phyloP scores from a whole-genome alignment of 1,140 invertebrate genomes.

The Drosophila willistoni region DNA sequence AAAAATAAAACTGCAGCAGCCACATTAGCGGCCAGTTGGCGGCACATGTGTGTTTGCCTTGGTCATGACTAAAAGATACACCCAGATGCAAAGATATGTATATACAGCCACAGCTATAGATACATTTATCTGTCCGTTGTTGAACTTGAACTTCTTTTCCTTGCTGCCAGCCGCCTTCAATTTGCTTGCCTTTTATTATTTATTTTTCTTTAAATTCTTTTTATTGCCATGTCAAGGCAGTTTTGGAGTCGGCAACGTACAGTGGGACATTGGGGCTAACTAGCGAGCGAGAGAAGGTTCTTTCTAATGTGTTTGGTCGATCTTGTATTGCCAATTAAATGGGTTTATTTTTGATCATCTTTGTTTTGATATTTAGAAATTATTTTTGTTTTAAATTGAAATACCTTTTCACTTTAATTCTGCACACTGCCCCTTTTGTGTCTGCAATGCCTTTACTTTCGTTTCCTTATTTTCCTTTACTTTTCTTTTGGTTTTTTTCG shows the following conservation, averaged over 20 bases:
- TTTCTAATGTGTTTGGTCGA: no score
- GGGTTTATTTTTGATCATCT: constrained; percentile 4
- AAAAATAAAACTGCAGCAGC: constrained; percentile 60
- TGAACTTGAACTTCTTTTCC: constrained; percentile 78
- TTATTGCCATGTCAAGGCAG: constrained; percentile 75
- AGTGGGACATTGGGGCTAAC: neutral
- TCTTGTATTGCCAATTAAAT: no score
- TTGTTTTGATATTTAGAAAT: constrained; percentile 47
- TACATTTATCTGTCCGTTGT: constrained; percentile 49
- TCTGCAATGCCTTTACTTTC: constrained; percentile 22
- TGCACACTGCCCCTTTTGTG: constrained; percentile 18
- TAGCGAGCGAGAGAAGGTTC: no score
- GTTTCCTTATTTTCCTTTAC: constrained; percentile 35
- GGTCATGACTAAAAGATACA: constrained; percentile 50
- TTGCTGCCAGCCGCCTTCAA: constrained; percentile 46
- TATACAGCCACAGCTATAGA: constrained; percentile 23
- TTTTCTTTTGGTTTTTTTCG: constrained; percentile 31
- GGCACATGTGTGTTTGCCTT: constrained; percentile 59
- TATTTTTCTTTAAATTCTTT: constrained; percentile 74
- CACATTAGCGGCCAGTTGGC: constrained; percentile 55
- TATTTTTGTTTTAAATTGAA: neutral
- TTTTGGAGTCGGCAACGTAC: constrained; percentile 12
- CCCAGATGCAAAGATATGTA: constrained; percentile 31
- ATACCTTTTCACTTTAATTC: neutral
- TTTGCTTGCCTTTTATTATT: constrained; percentile 70